Percentiles rank a stretch among this genome's conserved stretches.
phyloP scores from a whole-genome alignment of 1,140 invertebrate species.

The Drosophila auraria region DNA sequence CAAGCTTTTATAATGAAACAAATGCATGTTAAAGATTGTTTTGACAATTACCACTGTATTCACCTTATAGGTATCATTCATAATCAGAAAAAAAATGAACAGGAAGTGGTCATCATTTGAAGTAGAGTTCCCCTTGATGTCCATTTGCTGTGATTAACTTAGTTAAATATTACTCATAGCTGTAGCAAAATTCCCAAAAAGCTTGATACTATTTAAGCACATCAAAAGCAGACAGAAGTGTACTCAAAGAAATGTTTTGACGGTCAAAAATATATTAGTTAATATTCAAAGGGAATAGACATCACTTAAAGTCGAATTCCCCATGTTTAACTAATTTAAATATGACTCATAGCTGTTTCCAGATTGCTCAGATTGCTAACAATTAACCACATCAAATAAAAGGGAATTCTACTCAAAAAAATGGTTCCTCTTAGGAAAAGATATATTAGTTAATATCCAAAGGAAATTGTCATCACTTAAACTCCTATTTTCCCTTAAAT shows the following conservation, averaged over 20 bases:
- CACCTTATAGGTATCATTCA: not conserved
- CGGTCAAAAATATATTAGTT: not conserved
- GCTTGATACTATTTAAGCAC: not conserved
- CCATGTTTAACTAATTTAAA: not conserved
- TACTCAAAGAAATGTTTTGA: not conserved
- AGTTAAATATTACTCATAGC: slow-evolving; percentile 10
- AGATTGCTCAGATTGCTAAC: not conserved
- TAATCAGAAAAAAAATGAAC: not conserved
- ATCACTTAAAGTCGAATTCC: too few species aligned
- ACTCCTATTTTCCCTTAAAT: too few species aligned
- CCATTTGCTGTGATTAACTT: not conserved
- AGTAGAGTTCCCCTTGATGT: not conserved
- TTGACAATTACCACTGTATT: slow-evolving; percentile 3
- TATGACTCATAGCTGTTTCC: not conserved
- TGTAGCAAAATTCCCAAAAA: not conserved
- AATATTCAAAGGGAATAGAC: too few species aligned
- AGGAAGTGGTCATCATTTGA: slow-evolving; percentile 1
- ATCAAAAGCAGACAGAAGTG: not conserved
- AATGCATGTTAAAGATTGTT: not conserved
- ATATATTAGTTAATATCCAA: too few species aligned
- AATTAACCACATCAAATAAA: not conserved
- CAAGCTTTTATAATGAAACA: slow-evolving; percentile 10
- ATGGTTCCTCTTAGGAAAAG: not conserved
- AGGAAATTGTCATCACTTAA: too few species aligned
- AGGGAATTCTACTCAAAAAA: not conserved